These are phyloP conservation scores for Brachyptera risi DNA, from an alignment of 2,888 invertebrate genomes.

Conservation along the genomic window DNA sequence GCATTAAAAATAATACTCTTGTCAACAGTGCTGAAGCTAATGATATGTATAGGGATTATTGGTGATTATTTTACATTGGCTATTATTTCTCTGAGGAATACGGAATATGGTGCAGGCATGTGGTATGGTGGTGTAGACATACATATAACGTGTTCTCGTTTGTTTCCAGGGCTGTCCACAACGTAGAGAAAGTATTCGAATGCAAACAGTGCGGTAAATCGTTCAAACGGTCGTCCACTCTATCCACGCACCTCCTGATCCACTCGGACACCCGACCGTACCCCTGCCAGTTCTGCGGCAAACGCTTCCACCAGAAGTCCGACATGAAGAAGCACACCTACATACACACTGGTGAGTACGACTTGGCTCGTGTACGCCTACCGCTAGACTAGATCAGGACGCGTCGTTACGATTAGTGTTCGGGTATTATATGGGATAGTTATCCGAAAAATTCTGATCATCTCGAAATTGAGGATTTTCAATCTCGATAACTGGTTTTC, in stretches of 20 bases:
- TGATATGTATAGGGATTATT: too few species aligned
- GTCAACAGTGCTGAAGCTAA: too few species aligned
- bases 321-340: constrained; percentile 99
- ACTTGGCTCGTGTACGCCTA: too few species aligned
- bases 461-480: too few species aligned
- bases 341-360: constrained; percentile 78
- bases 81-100: too few species aligned
- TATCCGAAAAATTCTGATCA: too few species aligned
- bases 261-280: constrained; percentile 97
- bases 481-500: too few species aligned
- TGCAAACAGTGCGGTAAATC: constrained; percentile 97
- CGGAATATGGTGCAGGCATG: too few species aligned
- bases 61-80: too few species aligned
- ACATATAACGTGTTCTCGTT: neutral
- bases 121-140: too few species aligned
- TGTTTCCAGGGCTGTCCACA: constrained; percentile 75
- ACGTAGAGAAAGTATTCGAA: constrained; percentile 88
- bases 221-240: constrained; percentile 92
- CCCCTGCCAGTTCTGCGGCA: constrained; percentile 97
- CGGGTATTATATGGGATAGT: neutral
- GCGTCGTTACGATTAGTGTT: neutral
- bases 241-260: constrained; percentile 95
- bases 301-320: constrained; percentile 97
- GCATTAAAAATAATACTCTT: too few species aligned
- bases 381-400: too few species aligned